Evolutionary conservation across 1,140 invertebrate species (phyloP).

Genomic region (Lordiphosa mommai): DNA sequence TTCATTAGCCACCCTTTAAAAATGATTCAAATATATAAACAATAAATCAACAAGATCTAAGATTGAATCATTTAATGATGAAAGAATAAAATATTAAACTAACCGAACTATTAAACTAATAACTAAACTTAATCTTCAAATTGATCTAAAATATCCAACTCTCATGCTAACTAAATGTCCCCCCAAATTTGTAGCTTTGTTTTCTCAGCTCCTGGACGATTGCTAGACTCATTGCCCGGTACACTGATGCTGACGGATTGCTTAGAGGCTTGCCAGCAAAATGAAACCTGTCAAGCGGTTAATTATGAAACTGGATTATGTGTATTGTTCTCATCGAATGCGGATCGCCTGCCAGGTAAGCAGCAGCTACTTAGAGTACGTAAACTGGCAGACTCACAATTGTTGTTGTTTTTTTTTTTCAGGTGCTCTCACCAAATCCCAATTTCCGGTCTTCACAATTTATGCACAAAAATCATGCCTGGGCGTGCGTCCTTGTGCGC

Average conservation of each 20-base stretch:
- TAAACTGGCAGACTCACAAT: no score
- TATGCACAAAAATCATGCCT: slow-evolving; percentile 96
- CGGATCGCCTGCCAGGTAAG: slow-evolving; percentile 91
- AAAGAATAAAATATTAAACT: no score
- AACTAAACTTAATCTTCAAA: no score
- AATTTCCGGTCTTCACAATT: slow-evolving; percentile 97
- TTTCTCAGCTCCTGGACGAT: slow-evolving; percentile 92
- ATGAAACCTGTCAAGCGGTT: slow-evolving; percentile 91
- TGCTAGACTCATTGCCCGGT: slow-evolving; percentile 92
- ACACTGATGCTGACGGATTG: slow-evolving; percentile 95
- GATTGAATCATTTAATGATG: no score
- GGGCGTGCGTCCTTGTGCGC: slow-evolving; percentile 90
- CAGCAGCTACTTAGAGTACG: no score
- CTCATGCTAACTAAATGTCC: no score
- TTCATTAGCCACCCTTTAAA: no score
- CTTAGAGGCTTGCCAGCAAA: slow-evolving; percentile 91
- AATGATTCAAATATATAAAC: no score
- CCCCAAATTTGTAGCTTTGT: slow-evolving; percentile 85
- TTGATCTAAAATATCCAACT: no score
- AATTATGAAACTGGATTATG: slow-evolving; percentile 97
- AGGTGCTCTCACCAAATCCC: slow-evolving; percentile 93
- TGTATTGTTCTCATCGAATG: slow-evolving; percentile 92
- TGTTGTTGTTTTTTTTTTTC: slow-evolving; percentile 29
- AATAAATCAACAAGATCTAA: no score
- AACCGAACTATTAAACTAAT: no score